Base-by-base conservation (phyloP, 2,888 invertebrate genomes). In the Hirudinaria manillensis region DNA sequence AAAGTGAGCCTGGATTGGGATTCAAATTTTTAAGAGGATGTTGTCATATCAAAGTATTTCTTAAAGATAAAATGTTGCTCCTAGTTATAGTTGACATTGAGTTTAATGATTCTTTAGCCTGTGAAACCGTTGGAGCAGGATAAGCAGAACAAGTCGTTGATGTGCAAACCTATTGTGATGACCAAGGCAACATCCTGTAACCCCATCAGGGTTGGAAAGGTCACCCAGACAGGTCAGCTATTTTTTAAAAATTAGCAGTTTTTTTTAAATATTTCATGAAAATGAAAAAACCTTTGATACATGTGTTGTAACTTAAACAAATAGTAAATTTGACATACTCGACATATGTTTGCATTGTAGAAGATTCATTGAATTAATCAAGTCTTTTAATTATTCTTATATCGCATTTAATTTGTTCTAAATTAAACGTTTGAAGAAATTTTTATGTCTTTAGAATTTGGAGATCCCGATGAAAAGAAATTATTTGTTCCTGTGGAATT, bases 111-210 rank as follows among this genome's bases (percentile, higher is more conserved):
- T 7, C 45, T 7, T 4, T 45, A 45, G 45, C 45, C 45, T 45
- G 45, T 45, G 3, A 45, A 16, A 16, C 45, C 45, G 10, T 6
- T 45, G 45, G 45, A 45, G 13, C 45, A 45, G n/a, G 73, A 45
- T 21, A 67, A 45, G 36, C 66, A 74, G 70, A 76, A 74, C 74
- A 73, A 76, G 70, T 73, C 73, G 4, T 27, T 68, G 73, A 76
- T 76, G 76, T 76, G 76, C 68, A 76, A 76, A 61, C 76, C 76
- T 7, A 73, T 73, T 13, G 74, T 76, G 76, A 61, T 73, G 76
- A 76, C 76, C 10, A 76, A 76, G 61, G 72, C 76, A 10, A 76
- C 72, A 13, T 76, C 76, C 16, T 76, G 76, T 45, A 76, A 73
- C 27, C 76, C 76, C 3, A 76, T 76, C 29, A 73, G 76, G 21